Percentiles rank a stretch among this genome's conserved stretches.
phyloP scores from a whole-genome alignment of 30 jellyfish, hydroid and myxozoan species.

The Aurelia sp. region DNA sequence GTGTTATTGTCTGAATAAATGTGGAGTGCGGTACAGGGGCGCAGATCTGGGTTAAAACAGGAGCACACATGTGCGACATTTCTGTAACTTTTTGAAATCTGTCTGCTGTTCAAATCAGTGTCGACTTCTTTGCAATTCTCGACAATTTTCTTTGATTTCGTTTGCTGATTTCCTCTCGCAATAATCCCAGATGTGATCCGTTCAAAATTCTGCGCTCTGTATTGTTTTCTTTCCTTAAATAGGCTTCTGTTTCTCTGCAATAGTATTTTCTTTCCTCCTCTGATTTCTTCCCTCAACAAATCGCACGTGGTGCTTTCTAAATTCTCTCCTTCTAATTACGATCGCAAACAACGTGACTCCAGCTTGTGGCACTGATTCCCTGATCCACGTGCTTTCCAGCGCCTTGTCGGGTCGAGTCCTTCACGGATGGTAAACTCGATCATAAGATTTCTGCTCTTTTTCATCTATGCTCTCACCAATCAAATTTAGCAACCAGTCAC shows the following conservation, averaged over 20 bases:
- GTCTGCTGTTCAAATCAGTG: too few relatives aligned
- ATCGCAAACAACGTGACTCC: slow-evolving; percentile 45
- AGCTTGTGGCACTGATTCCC: slow-evolving; percentile 51
- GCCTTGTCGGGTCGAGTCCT: background rate
- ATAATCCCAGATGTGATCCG: too few relatives aligned
- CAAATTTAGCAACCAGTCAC: background rate
- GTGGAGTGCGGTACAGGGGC: slow-evolving; percentile 79
- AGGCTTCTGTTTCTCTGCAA: too few relatives aligned
- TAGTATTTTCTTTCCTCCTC: too few relatives aligned
- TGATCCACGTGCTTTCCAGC: slow-evolving; percentile 29
- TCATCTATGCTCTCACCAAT: background rate
- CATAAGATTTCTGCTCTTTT: background rate
- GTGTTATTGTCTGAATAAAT: slow-evolving; percentile 59
- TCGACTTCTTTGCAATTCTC: too few relatives aligned
- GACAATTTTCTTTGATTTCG: too few relatives aligned
- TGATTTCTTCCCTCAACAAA: background rate
- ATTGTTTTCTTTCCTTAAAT: too few relatives aligned
- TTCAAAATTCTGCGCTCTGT: too few relatives aligned
- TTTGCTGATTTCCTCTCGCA: too few relatives aligned
- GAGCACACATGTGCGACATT: slow-evolving; percentile 52
- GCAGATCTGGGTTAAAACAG: slow-evolving; percentile 58
- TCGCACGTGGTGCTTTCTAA: slow-evolving; percentile 3
- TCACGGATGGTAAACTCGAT: slow-evolving; percentile 25
- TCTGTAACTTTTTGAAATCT: too few relatives aligned
- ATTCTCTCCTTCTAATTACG: background rate